These are phyloP conservation scores for Pissodes strobi DNA, from an alignment of 1,140 invertebrate genomes.

Conservation along the genomic window DNA sequence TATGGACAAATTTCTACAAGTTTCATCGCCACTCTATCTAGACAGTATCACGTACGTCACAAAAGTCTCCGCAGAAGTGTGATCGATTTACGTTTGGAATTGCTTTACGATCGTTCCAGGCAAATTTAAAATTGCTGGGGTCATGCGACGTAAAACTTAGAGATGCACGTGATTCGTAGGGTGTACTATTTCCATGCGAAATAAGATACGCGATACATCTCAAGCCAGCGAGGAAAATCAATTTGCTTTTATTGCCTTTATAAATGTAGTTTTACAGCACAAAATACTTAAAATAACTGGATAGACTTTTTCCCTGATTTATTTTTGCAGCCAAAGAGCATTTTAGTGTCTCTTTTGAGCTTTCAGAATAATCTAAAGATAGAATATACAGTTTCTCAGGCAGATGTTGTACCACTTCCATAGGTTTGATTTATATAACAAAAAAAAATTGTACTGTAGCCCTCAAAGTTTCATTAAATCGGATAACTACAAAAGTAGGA, in stretches of 20 bases:
- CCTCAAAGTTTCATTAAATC: too few species aligned
- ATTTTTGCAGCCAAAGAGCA: slow-evolving; percentile 3
- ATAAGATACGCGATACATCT: slow-evolving; percentile 26
- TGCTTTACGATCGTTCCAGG: slow-evolving; percentile 1
- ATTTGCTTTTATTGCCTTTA: slow-evolving; percentile 28
- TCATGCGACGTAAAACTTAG: slow-evolving; percentile 24
- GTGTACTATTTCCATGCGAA: slow-evolving; percentile 26
- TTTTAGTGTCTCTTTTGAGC: background rate
- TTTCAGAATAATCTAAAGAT: background rate
- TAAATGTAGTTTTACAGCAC: slow-evolving; percentile 21
- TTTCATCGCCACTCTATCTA: too few species aligned
- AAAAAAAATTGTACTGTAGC: too few species aligned
- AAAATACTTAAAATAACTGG: slow-evolving; percentile 8
- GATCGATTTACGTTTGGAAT: slow-evolving; percentile 27
- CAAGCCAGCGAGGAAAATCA: slow-evolving; percentile 18
- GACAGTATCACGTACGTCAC: too few species aligned
- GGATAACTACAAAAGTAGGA: too few species aligned
- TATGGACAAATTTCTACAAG: too few species aligned
- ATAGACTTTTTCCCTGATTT: background rate
- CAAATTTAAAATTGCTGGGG: slow-evolving; percentile 22
- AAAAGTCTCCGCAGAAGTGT: slow-evolving; percentile 18
- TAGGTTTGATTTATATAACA: too few species aligned
- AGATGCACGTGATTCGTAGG: slow-evolving; percentile 20
- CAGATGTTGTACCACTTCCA: too few species aligned
- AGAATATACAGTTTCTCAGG: too few species aligned